These are phyloP conservation scores for Alentia gelatinosa DNA, from an alignment of 2,888 invertebrate species.

Conservation along the genomic window DNA sequence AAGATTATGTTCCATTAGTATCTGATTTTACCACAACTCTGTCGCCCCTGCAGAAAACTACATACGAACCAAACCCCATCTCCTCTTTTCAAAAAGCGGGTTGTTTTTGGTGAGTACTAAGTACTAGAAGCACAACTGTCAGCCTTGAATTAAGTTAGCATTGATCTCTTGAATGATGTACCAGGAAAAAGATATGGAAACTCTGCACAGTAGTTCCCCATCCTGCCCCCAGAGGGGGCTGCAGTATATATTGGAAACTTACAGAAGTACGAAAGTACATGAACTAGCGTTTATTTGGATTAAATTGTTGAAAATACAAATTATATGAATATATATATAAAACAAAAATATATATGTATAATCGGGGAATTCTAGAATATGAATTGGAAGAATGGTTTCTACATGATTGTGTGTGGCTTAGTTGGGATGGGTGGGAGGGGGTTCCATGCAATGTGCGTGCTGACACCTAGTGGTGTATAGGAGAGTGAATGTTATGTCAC, in stretches of 20 bases:
- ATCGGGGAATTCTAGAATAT: neutral
- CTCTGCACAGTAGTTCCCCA: neutral
- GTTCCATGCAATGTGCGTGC: neutral
- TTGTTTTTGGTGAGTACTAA: no score
- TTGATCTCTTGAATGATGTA: conserved; percentile 6
- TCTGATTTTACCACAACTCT: no score
- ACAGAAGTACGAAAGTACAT: neutral
- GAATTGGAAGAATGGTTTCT: neutral
- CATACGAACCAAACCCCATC: no score
- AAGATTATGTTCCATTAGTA: no score
- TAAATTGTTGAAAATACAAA: neutral
- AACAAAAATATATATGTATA: no score
- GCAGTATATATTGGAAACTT: conserved; percentile 20
- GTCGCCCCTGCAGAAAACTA: no score
- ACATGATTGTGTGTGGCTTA: neutral
- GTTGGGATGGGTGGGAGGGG: neutral
- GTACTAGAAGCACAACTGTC: neutral
- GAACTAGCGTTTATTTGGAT: conserved; percentile 7
- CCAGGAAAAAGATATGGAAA: neutral
- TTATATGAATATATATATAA: neutral
- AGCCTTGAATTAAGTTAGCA: neutral
- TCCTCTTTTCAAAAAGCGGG: no score
- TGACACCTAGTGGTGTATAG: neutral
- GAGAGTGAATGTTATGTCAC: neutral
- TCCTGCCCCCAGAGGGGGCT: neutral